Evolutionary conservation across 2,797 vertebrate genomes (phyloP).

Genomic region (Dryobates pubescens): DNA sequence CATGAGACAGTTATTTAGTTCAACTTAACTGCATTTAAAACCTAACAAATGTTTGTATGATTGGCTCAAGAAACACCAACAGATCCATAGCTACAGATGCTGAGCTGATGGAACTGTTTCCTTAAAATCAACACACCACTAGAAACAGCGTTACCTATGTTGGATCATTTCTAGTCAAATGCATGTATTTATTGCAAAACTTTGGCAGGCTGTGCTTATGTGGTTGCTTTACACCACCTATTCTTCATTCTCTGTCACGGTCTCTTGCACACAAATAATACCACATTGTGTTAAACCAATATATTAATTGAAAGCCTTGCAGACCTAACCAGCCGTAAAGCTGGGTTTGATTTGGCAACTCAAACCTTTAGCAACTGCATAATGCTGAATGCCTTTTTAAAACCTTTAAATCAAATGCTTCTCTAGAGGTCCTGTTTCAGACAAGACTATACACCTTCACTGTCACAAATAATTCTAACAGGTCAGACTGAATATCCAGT

Average conservation of each 20-base stretch:
- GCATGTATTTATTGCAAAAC: neutral
- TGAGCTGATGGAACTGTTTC: neutral
- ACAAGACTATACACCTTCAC: neutral
- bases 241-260: neutral
- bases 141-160: neutral
- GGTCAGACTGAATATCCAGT: neutral
- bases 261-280: constrained; percentile 26
- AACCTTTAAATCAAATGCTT: neutral
- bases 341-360: neutral
- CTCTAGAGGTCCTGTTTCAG: neutral
- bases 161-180: neutral
- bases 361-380: neutral
- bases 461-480: neutral
- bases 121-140: neutral
- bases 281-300: neutral
- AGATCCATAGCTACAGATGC: neutral
- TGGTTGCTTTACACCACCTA: neutral
- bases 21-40: neutral
- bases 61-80: neutral
- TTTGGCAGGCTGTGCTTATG: neutral
- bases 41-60: neutral
- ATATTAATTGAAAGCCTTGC: neutral
- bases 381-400: neutral
- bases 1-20: neutral
- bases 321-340: neutral